These are phyloP conservation scores for Varecia variegata DNA, from an alignment of 2,797 vertebrate species.

Conservation along the genomic window DNA sequence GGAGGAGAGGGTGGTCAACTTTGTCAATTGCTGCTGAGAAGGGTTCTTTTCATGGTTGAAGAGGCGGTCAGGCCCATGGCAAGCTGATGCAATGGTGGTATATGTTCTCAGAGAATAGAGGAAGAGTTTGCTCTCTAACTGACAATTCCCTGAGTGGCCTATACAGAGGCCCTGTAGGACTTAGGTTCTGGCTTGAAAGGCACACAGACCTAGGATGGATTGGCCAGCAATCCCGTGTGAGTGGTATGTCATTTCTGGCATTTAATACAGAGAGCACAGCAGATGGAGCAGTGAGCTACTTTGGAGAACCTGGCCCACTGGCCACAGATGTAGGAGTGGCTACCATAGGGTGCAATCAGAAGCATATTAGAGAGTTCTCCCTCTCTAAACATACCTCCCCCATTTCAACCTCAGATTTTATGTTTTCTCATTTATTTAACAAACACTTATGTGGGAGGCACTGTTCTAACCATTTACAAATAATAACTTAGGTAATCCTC, in stretches of 20 bases:
- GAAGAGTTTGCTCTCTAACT: neutral
- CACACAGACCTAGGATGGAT: neutral
- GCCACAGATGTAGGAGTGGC: neutral
- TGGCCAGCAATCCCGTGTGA: neutral
- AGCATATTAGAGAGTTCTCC: neutral
- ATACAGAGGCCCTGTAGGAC: neutral
- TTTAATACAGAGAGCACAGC: neutral
- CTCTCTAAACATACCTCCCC: neutral
- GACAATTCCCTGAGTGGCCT: neutral
- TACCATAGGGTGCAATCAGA: neutral
- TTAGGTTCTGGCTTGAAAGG: neutral
- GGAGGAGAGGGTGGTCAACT: neutral
- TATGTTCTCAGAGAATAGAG: neutral
- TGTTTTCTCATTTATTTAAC: slow-evolving; percentile 19
- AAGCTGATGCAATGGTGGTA: neutral
- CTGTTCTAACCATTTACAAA: neutral
- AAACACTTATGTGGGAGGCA: neutral
- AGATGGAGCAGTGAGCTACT: neutral
- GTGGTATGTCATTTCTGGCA: neutral
- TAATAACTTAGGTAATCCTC: neutral
- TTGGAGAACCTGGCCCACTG: neutral
- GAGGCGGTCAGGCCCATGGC: neutral
- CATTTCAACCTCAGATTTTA: neutral
- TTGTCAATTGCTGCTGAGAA: neutral
- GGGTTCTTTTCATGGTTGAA: neutral